Evolutionary conservation across 2,888 invertebrate genomes (phyloP).

Genomic region (Drosophila vallismaia): DNA sequence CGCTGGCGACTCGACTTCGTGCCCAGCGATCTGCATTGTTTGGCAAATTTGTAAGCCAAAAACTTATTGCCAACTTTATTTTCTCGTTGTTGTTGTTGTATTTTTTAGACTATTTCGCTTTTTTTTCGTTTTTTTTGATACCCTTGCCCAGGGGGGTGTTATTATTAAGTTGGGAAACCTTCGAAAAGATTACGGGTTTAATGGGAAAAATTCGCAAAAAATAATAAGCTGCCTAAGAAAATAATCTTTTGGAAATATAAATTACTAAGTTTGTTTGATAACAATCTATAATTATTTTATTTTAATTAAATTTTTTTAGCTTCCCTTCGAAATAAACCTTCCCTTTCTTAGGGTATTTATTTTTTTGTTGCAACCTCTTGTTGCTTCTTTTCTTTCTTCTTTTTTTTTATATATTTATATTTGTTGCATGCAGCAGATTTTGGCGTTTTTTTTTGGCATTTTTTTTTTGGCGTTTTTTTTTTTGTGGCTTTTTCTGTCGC

Average conservation of each 20-base stretch:
- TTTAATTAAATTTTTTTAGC: background rate
- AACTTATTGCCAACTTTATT: slow-evolving; percentile 47
- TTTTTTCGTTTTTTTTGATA: background rate
- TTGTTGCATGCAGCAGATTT: slow-evolving; percentile 4
- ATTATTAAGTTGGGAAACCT: background rate
- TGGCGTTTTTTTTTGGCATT: background rate
- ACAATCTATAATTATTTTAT: too few species aligned
- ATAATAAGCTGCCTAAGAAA: background rate
- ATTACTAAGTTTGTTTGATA: background rate
- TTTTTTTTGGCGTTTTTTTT: slow-evolving; percentile 15
- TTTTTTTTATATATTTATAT: background rate
- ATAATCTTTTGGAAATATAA: background rate
- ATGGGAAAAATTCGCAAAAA: background rate
- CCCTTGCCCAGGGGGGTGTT: slow-evolving; percentile 9
- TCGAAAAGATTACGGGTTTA: background rate
- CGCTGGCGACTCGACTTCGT: slow-evolving; percentile 64
- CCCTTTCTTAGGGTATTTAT: background rate
- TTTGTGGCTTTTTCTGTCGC: slow-evolving; percentile 5
- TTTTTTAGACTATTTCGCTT: background rate
- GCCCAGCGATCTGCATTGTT: slow-evolving; percentile 75
- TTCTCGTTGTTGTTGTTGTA: background rate
- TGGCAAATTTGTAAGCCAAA: slow-evolving; percentile 70
- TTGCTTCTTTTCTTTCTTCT: background rate
- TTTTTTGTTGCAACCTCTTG: slow-evolving; percentile 4
- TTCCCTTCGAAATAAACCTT: background rate